Base-by-base conservation (phyloP, 2,888 invertebrate species). In the Alviniconcha strummeri region DNA sequence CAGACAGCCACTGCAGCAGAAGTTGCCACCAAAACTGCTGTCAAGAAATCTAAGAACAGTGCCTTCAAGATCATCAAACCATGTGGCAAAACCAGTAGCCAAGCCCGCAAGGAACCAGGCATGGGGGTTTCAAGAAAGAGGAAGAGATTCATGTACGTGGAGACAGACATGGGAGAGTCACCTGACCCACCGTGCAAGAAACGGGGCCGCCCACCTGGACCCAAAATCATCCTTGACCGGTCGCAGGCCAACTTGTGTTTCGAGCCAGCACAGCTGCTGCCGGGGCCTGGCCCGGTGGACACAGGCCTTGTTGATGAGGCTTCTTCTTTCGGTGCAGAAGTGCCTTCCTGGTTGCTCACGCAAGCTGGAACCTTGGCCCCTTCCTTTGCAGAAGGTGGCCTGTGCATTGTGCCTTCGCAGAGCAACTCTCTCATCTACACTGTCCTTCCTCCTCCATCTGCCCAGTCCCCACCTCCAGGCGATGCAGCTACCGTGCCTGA, bases 201-300 rank as follows among this genome's bases (percentile, higher is more conserved):
- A 55, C 69, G 82, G 7, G 82, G 82, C 52, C 77, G 82, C 17
- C 77, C 69, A 19, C 82, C 82, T 11, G 76, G 77, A 7, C 82
- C 82, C 11, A 82, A 82, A 82, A 67, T 82, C 11, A 77, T 82
- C n/a, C 55, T 82, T 60, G 82, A 82, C 77, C 17, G 77, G 36
- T 82, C 82, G n/a, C 82, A 82, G n/a, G 57, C 57, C 54, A 77
- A 82, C 55, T 54, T 82, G 55, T 82, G 77, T 19, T 77, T 82
- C 11, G 55, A 60, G 5, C 55, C 60, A 69, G 5, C 67, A 4
- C 19, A 9, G 1, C 54, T 52, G 19, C 17, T 36, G 19, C 13
- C 64, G 57, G 55, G 52, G 11, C 17, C 4, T 15, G 69, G 55
- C 1, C 55, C n/a, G 55, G 17, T 13, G 17, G 69, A 13, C 6